Base-by-base conservation (phyloP, 2,888 invertebrate genomes). In the Anarsia innoxiella region DNA sequence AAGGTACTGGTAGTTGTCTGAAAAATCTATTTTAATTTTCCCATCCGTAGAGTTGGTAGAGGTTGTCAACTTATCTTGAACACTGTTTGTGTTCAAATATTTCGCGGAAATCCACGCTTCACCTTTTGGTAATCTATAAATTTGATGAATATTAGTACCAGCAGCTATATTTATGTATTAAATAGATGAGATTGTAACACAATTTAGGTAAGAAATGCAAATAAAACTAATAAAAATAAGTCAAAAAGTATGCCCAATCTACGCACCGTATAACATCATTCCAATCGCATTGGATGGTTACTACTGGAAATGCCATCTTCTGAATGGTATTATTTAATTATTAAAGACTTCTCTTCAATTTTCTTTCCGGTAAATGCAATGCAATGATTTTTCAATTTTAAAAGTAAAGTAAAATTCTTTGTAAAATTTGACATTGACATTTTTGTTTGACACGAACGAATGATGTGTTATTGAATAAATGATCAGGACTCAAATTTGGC, bases 221-320 rank as follows among this genome's bases (percentile, higher is more conserved):
- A 35, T 15, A 26, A 25, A 19, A 19, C 8, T 19, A 14, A 16
- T 14, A 37, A 36, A 40, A 27, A 8, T 36, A 23, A 6, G 10
- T 2, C 12, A 12, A 32, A 30, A 12, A 2, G 16, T n/a, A 19
- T 12, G 16, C 19, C 36, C 15, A 38, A 19, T 3, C 19, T 5
- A 19, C 11, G 41, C 69, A 85, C 87, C 77, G 79, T 42, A 87
- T 51, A 36, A 73, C 73, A 42, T 86, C 86, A 46, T 86, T 82
- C 87, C 87, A 87, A 56, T 87, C 86, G 41, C 80, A 77, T 46
- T 87, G 87, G 38, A 87, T 79, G 26, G 74, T 77, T 29, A 86
- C 56, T 23, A 82, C 70, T 16, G 86, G 86, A 42, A 70, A 19
- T 19, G n/a, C n/a, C n/a, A n/a, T n/a, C n/a, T n/a, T n/a, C n/a